Conservation (phyloP, 2,797 vertebrate species). For the Pteronotus mesoamericanus region DNA sequence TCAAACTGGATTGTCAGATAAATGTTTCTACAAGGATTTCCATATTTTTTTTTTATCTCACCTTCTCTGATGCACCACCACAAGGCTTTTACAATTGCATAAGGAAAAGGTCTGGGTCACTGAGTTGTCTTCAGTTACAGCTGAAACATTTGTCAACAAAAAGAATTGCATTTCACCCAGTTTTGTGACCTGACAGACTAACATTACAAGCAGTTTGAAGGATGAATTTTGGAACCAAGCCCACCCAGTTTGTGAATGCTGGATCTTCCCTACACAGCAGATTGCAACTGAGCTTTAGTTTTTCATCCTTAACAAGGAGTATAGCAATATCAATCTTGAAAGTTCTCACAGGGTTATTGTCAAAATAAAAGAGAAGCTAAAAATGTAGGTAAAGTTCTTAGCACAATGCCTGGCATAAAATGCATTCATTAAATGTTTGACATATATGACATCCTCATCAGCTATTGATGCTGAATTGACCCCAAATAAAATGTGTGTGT, state of each 20-base stretch:
- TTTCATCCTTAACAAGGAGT: not conserved
- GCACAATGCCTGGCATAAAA: not conserved
- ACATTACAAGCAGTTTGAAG: not conserved
- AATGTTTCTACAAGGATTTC: not conserved
- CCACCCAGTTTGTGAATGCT: not conserved
- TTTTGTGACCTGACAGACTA: not conserved
- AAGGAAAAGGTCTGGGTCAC: not conserved
- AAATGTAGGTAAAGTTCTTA: not conserved
- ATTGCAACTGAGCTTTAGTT: not conserved
- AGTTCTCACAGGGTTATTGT: not conserved
- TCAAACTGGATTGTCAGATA: not conserved
- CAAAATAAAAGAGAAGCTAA: not conserved
- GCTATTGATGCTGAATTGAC: not conserved
- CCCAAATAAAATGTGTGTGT: not conserved
- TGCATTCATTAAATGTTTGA: not conserved
- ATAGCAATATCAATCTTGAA: not conserved
- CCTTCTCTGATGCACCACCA: not conserved
- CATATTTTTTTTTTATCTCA: not conserved
- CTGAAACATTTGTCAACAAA: not conserved
- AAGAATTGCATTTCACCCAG: constrained; percentile 15
- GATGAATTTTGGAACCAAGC: not conserved
- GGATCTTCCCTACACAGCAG: not conserved
- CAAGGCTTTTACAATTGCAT: not conserved
- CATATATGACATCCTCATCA: not conserved
- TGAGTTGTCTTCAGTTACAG: not conserved